phyloP scores from a whole-genome alignment of 2,797 vertebrate genomes.

The Tenualosa thibaudeaui region DNA sequence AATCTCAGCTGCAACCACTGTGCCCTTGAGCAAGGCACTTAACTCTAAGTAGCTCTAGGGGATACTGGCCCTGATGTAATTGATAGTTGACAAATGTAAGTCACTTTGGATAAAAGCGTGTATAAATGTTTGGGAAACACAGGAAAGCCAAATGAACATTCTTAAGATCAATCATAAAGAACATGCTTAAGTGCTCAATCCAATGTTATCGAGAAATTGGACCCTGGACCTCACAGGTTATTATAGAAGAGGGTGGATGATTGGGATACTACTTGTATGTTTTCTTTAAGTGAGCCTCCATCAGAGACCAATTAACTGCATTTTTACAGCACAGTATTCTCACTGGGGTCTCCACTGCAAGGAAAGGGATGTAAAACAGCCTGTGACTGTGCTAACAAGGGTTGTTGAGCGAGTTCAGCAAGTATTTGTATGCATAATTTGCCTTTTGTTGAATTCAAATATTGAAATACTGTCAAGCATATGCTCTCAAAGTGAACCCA shows the following conservation, averaged over 20 bases:
- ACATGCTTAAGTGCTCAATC: too few species aligned
- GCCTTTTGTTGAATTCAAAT: background rate
- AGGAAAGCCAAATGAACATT: too few species aligned
- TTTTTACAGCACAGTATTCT: background rate
- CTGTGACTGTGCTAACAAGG: background rate
- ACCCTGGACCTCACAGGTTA: background rate
- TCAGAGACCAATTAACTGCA: background rate
- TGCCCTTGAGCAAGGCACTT: too few species aligned
- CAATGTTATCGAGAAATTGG: too few species aligned
- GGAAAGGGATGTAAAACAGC: background rate
- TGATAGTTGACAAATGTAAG: too few species aligned
- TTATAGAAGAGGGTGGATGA: background rate
- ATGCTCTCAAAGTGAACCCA: background rate
- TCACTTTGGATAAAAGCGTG: too few species aligned
- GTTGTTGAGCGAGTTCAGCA: background rate
- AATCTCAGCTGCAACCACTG: too few species aligned
- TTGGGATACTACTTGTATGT: background rate
- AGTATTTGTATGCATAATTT: background rate
- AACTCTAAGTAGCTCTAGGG: too few species aligned
- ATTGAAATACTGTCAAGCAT: background rate
- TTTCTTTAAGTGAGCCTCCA: background rate
- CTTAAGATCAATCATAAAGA: too few species aligned
- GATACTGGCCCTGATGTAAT: too few species aligned
- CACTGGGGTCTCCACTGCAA: background rate
- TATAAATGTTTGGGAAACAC: too few species aligned